phyloP scores from a whole-genome alignment of 2,888 invertebrate genomes.

The Dryomyza anilis region DNA sequence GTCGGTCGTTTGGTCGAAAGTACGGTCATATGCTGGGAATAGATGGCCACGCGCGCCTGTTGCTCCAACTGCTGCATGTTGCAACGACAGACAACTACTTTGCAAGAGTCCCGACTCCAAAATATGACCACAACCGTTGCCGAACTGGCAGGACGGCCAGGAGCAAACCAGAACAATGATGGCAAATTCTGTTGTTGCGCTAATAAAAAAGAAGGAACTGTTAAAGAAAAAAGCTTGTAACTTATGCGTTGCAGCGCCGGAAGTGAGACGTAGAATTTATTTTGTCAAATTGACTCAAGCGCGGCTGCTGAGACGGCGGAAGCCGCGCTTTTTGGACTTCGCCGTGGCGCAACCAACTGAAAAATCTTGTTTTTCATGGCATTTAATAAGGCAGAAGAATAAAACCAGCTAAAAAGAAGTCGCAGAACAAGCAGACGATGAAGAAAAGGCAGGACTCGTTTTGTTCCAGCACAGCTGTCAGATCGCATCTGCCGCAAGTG shows the following conservation, averaged over 20 bases:
- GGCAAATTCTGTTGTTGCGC: neutral
- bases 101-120: too few species aligned
- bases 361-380: slow-evolving; percentile 48
- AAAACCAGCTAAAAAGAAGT: neutral
- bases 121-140: too few species aligned
- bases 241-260: neutral
- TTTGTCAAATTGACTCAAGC: slow-evolving; percentile 29
- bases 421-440: too few species aligned
- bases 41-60: neutral
- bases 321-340: neutral
- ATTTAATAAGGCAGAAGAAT: slow-evolving; percentile 37
- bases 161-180: neutral
- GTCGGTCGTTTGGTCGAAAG: neutral
- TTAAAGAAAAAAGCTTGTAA: neutral
- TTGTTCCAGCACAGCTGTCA: slow-evolving; percentile 17
- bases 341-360: slow-evolving; percentile 37
- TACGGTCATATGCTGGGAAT: neutral
- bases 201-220: neutral
- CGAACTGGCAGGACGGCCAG: too few species aligned
- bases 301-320: neutral
- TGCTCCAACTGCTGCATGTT: neutral
- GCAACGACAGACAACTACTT: too few species aligned
- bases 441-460: too few species aligned
- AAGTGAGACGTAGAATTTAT: slow-evolving; percentile 11
- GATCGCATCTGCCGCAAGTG: slow-evolving; percentile 4